These are phyloP conservation scores for Lacerta agilis DNA, from an alignment of 2,797 vertebrate genomes.

Conservation along the genomic window DNA sequence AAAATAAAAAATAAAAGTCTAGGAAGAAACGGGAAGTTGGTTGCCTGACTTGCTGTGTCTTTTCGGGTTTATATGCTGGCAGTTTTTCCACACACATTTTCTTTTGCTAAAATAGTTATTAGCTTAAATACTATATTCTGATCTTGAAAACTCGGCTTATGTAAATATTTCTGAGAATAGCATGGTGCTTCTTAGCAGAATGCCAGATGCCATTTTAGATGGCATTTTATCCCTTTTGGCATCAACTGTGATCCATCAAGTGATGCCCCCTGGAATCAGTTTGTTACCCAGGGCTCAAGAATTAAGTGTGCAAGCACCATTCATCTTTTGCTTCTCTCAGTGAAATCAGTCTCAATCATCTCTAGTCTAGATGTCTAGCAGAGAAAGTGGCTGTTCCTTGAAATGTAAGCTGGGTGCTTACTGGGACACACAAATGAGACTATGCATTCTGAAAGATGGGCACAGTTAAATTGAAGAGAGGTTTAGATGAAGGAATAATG, in stretches of 20 bases:
- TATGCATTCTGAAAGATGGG: neutral
- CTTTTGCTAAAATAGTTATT: neutral
- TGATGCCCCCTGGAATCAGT: neutral
- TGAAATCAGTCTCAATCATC: neutral
- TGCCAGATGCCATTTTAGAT: neutral
- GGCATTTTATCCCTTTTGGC: neutral
- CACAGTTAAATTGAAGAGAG: neutral
- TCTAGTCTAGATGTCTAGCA: neutral
- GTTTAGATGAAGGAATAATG: neutral
- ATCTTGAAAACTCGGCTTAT: neutral
- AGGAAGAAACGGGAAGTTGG: neutral
- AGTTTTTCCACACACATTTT: neutral
- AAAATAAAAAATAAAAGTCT: too few species aligned
- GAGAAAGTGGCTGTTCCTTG: neutral
- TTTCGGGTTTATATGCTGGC: neutral
- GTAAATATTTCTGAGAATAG: neutral
- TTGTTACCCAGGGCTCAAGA: neutral
- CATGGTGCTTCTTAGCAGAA: neutral
- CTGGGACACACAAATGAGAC: too few species aligned
- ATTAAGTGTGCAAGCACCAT: neutral
- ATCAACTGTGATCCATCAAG: constrained; percentile 21
- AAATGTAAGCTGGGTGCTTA: neutral
- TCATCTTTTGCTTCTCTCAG: neutral
- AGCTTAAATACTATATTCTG: neutral
- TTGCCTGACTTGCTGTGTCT: neutral